Percentiles rank a stretch among this genome's conserved stretches.
These are phyloP conservation scores for Bambusicola thoracicus DNA, from an alignment of 2,113 vertebrate genomes.

Conservation along the genomic window DNA sequence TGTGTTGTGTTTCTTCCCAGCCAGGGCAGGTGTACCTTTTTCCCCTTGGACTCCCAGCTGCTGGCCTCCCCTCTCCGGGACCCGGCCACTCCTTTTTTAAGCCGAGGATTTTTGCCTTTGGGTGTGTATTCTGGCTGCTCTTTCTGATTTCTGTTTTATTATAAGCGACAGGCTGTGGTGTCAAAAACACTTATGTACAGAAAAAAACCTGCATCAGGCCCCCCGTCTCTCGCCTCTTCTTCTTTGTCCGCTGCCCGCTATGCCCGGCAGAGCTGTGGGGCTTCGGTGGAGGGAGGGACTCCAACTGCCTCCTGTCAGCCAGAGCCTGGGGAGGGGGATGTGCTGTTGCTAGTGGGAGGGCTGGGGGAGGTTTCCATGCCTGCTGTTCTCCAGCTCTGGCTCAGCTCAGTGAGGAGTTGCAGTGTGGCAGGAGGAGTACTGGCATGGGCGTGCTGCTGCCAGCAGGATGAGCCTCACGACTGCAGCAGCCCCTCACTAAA, in stretches of 20 bases:
- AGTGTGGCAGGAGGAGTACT: too few relatives aligned
- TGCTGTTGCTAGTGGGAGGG: neutral
- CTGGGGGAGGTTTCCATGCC: neutral
- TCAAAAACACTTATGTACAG: slow-evolving; percentile 85
- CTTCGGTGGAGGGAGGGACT: neutral
- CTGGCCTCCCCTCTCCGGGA: neutral
- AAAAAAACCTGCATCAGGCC: slow-evolving; percentile 82
- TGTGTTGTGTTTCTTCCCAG: slow-evolving; percentile 78
- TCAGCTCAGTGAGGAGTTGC: too few relatives aligned
- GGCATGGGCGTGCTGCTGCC: neutral
- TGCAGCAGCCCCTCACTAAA: neutral
- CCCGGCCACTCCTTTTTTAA: slow-evolving; percentile 25
- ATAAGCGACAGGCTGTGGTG: slow-evolving; percentile 80
- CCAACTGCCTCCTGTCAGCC: neutral
- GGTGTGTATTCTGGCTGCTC: slow-evolving; percentile 80
- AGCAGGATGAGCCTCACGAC: neutral
- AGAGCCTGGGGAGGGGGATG: neutral
- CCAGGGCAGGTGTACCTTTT: slow-evolving; percentile 59
- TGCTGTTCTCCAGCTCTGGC: too few relatives aligned
- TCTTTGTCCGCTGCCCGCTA: neutral
- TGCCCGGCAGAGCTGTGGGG: neutral
- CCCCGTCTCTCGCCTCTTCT: slow-evolving; percentile 67
- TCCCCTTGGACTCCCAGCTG: slow-evolving; percentile 53
- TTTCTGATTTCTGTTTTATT: slow-evolving; percentile 79
- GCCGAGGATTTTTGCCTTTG: slow-evolving; percentile 73